These are phyloP conservation scores for Baronia brevicornis DNA, from an alignment of 2,888 invertebrate genomes.

Conservation along the genomic window DNA sequence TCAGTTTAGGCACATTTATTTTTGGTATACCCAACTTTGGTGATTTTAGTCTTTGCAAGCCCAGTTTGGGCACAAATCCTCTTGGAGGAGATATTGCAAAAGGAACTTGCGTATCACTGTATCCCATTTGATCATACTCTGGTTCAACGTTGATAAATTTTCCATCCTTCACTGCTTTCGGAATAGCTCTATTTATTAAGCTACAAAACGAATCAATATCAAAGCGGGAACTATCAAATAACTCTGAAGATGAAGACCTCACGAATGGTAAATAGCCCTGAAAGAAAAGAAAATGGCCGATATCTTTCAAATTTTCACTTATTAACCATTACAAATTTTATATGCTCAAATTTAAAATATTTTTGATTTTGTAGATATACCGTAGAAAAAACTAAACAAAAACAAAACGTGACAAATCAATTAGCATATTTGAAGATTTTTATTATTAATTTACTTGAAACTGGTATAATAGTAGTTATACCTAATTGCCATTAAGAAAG, in stretches of 20 bases:
- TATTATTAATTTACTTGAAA: too few species aligned
- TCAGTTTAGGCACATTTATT: slow-evolving; percentile 36
- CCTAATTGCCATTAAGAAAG: too few species aligned
- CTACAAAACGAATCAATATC: slow-evolving; percentile 51
- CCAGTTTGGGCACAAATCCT: slow-evolving; percentile 39
- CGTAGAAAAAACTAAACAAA: too few species aligned
- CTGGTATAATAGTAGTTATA: too few species aligned
- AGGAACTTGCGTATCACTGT: slow-evolving; percentile 41
- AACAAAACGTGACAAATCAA: too few species aligned
- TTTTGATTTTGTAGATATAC: too few species aligned
- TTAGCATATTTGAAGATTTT: too few species aligned
- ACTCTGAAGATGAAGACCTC: slow-evolving; percentile 16
- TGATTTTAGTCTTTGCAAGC: slow-evolving; percentile 35
- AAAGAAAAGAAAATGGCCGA: not conserved
- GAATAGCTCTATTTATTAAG: slow-evolving; percentile 53
- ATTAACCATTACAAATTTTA: too few species aligned
- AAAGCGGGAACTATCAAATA: slow-evolving; percentile 25
- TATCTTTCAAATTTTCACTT: too few species aligned
- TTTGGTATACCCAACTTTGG: slow-evolving; percentile 44
- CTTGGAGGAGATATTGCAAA: slow-evolving; percentile 45
- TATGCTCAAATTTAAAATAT: too few species aligned
- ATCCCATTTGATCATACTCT: slow-evolving; percentile 41
- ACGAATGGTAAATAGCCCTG: slow-evolving; percentile 11
- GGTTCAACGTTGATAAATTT: slow-evolving; percentile 41
- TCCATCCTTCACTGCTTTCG: slow-evolving; percentile 52